These are phyloP conservation scores for Acanthosepion lycidas DNA, from an alignment of 2,888 invertebrate species.

Conservation along the genomic window DNA sequence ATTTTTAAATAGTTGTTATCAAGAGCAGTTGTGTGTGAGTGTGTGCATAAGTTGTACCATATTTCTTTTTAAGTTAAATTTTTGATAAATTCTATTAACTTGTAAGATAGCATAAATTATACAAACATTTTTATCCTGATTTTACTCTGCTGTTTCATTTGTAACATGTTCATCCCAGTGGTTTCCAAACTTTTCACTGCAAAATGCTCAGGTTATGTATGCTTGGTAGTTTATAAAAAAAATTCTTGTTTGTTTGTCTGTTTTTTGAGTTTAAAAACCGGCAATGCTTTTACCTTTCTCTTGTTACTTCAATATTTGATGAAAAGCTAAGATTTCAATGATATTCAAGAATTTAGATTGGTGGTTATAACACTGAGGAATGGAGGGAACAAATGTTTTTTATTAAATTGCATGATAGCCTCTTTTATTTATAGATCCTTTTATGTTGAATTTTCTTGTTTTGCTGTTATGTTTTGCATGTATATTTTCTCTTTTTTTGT, in stretches of 20 bases:
- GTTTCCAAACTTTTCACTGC: conserved; percentile 10
- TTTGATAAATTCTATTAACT: no score
- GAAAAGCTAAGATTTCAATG: neutral
- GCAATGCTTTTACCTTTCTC: neutral
- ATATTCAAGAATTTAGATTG: neutral
- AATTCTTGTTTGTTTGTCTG: neutral
- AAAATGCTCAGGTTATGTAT: conserved; percentile 20
- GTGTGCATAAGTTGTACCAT: no score
- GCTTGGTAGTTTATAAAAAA: neutral
- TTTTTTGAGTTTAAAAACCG: neutral
- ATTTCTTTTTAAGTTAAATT: no score
- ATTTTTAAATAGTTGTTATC: no score
- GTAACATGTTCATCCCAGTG: neutral
- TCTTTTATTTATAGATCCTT: neutral
- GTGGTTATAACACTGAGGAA: neutral
- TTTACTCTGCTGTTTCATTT: neutral
- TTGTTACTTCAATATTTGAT: neutral
- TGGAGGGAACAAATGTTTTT: neutral
- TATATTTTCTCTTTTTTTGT: neutral
- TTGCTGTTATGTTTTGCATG: conserved; percentile 33
- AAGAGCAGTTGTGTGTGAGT: no score
- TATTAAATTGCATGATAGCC: neutral
- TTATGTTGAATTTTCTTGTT: conserved; percentile 33
- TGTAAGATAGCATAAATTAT: neutral
- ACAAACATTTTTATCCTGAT: neutral